phyloP scores from a whole-genome alignment of 2,888 invertebrate genomes.

The Dasypogon diadema region DNA sequence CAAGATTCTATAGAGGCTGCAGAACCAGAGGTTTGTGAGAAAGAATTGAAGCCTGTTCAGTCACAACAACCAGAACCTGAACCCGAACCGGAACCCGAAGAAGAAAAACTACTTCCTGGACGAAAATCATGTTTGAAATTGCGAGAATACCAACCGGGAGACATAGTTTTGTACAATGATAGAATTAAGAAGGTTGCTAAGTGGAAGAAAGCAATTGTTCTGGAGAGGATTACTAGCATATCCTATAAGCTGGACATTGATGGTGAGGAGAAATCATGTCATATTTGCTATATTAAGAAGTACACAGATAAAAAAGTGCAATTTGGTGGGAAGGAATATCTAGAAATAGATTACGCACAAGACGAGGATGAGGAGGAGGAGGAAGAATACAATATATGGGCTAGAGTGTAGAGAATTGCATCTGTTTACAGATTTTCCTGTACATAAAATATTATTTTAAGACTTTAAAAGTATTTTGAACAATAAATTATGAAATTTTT shows the following conservation, averaged over 20 bases:
- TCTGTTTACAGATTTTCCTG: background rate
- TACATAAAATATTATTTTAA: slow-evolving; percentile 13
- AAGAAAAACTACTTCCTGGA: slow-evolving; percentile 53
- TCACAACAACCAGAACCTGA: slow-evolving; percentile 57
- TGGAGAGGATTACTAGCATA: slow-evolving; percentile 67
- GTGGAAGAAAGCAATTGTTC: slow-evolving; percentile 64
- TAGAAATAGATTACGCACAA: slow-evolving; percentile 68
- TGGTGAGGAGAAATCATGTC: slow-evolving; percentile 66
- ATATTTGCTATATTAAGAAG: slow-evolving; percentile 67
- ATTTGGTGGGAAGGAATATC: slow-evolving; percentile 66
- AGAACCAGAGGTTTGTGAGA: slow-evolving; percentile 65
- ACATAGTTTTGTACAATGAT: slow-evolving; percentile 65
- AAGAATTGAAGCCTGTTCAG: slow-evolving; percentile 58
- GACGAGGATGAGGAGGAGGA: slow-evolving; percentile 64
- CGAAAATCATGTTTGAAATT: slow-evolving; percentile 64
- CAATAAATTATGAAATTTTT: slow-evolving; percentile 32
- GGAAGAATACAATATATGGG: slow-evolving; percentile 66
- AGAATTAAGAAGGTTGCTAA: slow-evolving; percentile 65
- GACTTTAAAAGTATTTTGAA: slow-evolving; percentile 18
- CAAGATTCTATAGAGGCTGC: slow-evolving; percentile 44
- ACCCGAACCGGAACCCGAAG: slow-evolving; percentile 58
- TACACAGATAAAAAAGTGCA: slow-evolving; percentile 66
- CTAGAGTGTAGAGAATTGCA: slow-evolving; percentile 44
- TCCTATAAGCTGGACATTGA: slow-evolving; percentile 66
- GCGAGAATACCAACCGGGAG: slow-evolving; percentile 65